Evolutionary conservation across 2,797 vertebrate species (phyloP).

Genomic region (Eospalax fontanierii): DNA sequence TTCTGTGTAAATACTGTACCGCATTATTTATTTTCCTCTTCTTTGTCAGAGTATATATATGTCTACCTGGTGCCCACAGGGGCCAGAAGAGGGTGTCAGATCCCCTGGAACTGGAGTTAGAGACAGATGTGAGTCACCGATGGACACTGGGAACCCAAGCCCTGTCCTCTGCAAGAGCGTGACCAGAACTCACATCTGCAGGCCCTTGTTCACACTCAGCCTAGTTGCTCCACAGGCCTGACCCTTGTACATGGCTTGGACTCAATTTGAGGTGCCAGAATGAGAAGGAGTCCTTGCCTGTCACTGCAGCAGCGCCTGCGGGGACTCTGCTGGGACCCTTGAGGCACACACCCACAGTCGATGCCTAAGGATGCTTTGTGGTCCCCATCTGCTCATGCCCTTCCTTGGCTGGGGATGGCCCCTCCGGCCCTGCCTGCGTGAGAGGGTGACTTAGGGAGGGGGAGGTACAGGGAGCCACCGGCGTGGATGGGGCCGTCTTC

Average conservation of each 20-base stretch:
- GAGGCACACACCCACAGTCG: neutral
- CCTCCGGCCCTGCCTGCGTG: neutral
- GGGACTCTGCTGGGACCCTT: neutral
- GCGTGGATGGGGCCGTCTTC: no score
- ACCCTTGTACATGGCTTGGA: rapidly evolving
- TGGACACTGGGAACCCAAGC: neutral
- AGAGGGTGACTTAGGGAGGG: no score
- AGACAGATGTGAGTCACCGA: neutral
- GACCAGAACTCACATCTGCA: neutral
- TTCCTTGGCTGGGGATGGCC: neutral
- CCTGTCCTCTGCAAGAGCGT: neutral
- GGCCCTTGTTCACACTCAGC: neutral
- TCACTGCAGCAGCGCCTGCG: neutral
- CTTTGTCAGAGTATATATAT: no score
- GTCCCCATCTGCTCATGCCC: neutral
- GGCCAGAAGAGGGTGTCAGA: neutral
- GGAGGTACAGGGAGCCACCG: neutral
- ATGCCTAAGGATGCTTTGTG: neutral
- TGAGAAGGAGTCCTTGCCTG: no score
- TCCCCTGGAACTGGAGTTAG: neutral
- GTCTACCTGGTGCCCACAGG: neutral
- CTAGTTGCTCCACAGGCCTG: neutral
- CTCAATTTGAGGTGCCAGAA: no score
- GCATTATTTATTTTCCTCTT: neutral
- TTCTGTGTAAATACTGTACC: neutral